These are phyloP conservation scores for Muschampia plurimacula DNA, from an alignment of 2,888 invertebrate genomes.

Conservation along the genomic window DNA sequence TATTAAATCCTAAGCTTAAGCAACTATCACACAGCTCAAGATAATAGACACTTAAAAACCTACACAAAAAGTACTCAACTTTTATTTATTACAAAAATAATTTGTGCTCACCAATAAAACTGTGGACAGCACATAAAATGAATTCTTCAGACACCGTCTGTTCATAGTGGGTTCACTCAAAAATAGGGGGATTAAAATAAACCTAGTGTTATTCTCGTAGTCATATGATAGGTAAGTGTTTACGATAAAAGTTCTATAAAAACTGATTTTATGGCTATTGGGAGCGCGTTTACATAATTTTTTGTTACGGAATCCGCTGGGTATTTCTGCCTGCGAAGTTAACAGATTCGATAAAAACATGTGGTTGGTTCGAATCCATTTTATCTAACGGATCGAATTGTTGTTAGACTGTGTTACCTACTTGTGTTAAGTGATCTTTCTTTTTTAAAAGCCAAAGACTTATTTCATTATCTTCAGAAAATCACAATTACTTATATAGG, in stretches of 20 bases:
- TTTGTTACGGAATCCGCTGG: conserved; percentile 32
- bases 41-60: background rate
- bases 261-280: conserved; percentile 62
- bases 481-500: no score
- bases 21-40: background rate
- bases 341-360: background rate
- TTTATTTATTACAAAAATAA: conserved; percentile 29
- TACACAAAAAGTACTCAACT: background rate
- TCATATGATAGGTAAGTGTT: conserved; percentile 53
- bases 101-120: conserved; percentile 58
- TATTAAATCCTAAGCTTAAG: background rate
- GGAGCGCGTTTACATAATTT: conserved; percentile 50
- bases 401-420: no score
- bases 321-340: conserved; percentile 1
- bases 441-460: no score
- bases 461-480: no score
- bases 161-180: conserved; percentile 39
- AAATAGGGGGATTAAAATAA: conserved; percentile 55
- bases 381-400: background rate
- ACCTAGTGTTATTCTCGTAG: conserved; percentile 51
- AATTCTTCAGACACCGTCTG: conserved; percentile 47
- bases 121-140: conserved; percentile 51
- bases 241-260: conserved; percentile 65
- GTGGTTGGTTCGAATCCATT: background rate
- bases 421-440: no score